A percentile compares a stretch with the other conserved stretches of the same genome.
Conservation (phyloP, 2,113 vertebrate species). For the Cynopterus brachyotis region DNA sequence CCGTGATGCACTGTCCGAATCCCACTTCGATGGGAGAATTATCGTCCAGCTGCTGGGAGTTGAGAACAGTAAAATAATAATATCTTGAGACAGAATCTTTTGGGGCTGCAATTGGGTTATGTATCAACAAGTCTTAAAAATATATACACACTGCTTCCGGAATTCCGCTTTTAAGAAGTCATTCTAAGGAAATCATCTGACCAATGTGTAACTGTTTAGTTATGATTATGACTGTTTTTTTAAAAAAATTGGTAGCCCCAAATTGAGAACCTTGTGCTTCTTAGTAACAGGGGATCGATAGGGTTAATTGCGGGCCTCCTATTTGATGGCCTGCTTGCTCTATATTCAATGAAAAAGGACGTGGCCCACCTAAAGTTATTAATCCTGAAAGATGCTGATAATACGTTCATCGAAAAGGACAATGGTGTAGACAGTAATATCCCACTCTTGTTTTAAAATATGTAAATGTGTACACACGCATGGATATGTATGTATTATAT, state of each 20-base stretch:
- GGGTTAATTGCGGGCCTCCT: neutral
- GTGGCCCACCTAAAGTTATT: neutral
- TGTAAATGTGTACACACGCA: neutral
- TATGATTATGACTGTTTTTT: neutral
- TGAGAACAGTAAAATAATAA: neutral
- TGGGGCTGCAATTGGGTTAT: neutral
- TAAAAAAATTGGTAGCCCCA: neutral
- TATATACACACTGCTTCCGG: neutral
- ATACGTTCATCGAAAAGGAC: neutral
- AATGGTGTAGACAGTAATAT: neutral
- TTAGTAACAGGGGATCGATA: neutral
- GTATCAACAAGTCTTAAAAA: neutral
- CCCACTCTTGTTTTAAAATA: neutral
- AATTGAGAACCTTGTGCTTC: neutral
- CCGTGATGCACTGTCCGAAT: neutral
- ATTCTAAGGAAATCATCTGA: neutral
- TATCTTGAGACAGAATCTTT: neutral
- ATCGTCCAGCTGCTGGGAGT: neutral
- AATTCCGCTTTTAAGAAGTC: neutral
- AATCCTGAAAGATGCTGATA: neutral
- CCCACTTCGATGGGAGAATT: neutral
- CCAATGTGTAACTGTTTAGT: neutral
- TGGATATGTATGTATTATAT: neutral
- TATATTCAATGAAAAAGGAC: neutral
- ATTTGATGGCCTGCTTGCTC: neutral